Evolutionary conservation across 2,888 invertebrate genomes (phyloP).

Genomic region (Norana najaformis): DNA sequence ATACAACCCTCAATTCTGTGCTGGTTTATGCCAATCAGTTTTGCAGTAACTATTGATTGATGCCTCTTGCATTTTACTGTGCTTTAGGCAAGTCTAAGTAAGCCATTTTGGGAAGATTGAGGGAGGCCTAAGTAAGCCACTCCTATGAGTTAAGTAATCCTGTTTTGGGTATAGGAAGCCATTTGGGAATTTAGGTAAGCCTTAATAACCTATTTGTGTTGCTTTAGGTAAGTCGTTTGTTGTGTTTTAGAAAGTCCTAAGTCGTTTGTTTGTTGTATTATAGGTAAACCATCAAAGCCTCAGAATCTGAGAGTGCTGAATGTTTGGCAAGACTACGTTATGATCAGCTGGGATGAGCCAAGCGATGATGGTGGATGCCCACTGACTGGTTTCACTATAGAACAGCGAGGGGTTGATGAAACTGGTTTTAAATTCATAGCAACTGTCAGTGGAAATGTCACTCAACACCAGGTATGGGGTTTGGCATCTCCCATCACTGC

Average conservation of each 20-base stretch:
- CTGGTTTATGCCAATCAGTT: neutral
- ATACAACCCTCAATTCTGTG: neutral
- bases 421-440: conserved; percentile 40
- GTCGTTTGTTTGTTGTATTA: neutral
- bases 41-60: too few species aligned
- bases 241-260: neutral
- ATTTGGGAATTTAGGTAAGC: neutral
- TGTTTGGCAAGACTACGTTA: conserved; percentile 46
- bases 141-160: neutral
- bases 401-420: conserved; percentile 48
- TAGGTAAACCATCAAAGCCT: conserved; percentile 46
- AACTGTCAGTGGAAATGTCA: conserved; percentile 31
- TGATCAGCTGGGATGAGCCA: conserved; percentile 47
- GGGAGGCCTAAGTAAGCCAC: neutral
- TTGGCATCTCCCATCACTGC: neutral
- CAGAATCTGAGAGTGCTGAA: conserved; percentile 43
- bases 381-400: conserved; percentile 54
- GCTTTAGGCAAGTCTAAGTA: neutral
- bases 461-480: conserved; percentile 37
- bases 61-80: neutral
- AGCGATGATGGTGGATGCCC: conserved; percentile 44
- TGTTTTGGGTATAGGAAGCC: too few species aligned
- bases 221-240: neutral
- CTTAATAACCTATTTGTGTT: neutral
- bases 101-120: too few species aligned